phyloP scores from a whole-genome alignment of 2,888 invertebrate species.

The Vanessa cardui region DNA sequence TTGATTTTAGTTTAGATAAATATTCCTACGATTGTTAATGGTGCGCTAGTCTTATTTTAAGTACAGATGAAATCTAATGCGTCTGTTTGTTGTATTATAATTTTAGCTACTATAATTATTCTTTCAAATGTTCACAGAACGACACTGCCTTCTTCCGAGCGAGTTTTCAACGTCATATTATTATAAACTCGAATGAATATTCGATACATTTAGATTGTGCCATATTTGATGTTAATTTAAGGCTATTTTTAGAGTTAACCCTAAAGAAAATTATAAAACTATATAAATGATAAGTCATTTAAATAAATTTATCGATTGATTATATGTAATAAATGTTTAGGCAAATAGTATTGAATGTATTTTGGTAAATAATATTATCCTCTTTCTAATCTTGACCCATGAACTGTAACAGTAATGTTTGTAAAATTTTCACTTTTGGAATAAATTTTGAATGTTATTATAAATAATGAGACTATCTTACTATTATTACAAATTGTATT shows the following conservation, averaged over 20 bases:
- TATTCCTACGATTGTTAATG: constrained; percentile 22
- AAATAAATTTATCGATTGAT: constrained; percentile 16
- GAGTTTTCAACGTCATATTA: constrained; percentile 20
- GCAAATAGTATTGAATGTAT: constrained; percentile 35
- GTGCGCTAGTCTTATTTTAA: constrained; percentile 57
- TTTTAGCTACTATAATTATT: constrained; percentile 3
- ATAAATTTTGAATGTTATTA: constrained; percentile 22
- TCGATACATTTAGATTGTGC: constrained; percentile 46
- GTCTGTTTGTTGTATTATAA: constrained; percentile 32
- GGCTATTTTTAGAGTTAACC: constrained; percentile 2
- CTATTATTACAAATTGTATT: constrained; percentile 6
- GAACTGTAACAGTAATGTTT: constrained; percentile 23
- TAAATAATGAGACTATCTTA: constrained; percentile 17
- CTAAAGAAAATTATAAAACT: not conserved
- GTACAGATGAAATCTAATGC: constrained; percentile 46
- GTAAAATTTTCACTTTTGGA: constrained; percentile 33
- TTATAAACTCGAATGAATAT: constrained; percentile 2
- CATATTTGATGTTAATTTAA: constrained; percentile 43
- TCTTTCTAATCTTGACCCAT: constrained; percentile 19
- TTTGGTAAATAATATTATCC: constrained; percentile 35
- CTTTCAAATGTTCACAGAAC: constrained; percentile 30
- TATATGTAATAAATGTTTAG: constrained; percentile 19
- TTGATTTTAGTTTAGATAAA: constrained; percentile 16
- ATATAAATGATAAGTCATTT: constrained; percentile 1
- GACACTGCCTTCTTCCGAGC: constrained; percentile 33